Conservation (phyloP, 1,140 invertebrate species). For the Daktulosphaira vitifoliae region DNA sequence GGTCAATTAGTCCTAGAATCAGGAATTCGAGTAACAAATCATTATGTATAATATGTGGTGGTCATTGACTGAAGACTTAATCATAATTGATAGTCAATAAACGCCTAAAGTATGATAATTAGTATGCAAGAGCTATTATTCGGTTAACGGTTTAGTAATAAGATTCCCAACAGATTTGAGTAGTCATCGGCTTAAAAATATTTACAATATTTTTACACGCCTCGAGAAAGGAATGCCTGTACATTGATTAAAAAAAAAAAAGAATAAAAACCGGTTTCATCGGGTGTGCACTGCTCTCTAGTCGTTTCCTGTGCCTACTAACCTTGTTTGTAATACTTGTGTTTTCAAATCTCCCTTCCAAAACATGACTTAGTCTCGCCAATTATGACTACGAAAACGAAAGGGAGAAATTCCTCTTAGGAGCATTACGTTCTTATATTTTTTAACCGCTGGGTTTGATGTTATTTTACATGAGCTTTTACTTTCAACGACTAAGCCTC, state of each 20-base stretch:
- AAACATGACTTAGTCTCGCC: neutral
- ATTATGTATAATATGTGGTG: too few species aligned
- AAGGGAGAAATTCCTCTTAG: conserved; percentile 23
- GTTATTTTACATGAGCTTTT: conserved; percentile 13
- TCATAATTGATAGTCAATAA: too few species aligned
- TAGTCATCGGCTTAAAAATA: neutral
- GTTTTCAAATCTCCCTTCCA: neutral
- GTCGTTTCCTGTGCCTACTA: conserved; percentile 13
- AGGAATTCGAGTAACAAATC: too few species aligned
- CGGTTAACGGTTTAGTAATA: too few species aligned
- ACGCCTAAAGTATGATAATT: too few species aligned
- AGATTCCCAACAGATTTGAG: too few species aligned
- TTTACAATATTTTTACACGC: conserved; percentile 19
- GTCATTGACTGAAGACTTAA: too few species aligned
- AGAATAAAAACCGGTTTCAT: conserved; percentile 18
- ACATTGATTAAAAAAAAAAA: conserved; percentile 6
- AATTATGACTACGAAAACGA: conserved; percentile 19
- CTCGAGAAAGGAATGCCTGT: conserved; percentile 24
- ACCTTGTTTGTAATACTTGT: conserved; percentile 14
- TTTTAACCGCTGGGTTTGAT: neutral
- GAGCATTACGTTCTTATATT: neutral
- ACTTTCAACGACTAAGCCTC: too few species aligned
- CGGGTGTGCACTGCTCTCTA: neutral
- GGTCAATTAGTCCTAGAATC: too few species aligned
- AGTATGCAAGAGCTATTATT: too few species aligned